These are phyloP conservation scores for Galagoides demidoff DNA, from an alignment of 2,797 vertebrate species.

Conservation along the genomic window DNA sequence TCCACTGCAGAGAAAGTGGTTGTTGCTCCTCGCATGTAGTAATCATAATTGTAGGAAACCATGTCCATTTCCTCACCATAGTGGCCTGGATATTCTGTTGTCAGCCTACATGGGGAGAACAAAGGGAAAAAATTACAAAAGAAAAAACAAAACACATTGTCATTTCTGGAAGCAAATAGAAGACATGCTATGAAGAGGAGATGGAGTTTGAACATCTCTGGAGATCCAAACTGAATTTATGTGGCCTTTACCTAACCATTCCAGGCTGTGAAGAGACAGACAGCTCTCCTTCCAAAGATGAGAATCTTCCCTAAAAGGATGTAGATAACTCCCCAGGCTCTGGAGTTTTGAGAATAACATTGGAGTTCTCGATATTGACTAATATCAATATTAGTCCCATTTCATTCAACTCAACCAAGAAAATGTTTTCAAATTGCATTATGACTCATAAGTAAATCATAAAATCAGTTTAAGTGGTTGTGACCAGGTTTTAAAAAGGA, in stretches of 20 bases:
- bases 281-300: neutral
- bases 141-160: neutral
- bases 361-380: neutral
- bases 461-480: neutral
- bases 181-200: neutral
- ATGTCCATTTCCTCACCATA: constrained; percentile 95
- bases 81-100: constrained; percentile 92
- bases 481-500: neutral
- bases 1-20: constrained; percentile 97
- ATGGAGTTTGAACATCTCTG: too few relatives aligned
- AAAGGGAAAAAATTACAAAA: constrained; percentile 24
- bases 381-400: neutral
- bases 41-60: constrained; percentile 93
- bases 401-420: neutral
- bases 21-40: constrained; percentile 96
- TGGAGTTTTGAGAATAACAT: neutral
- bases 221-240: neutral
- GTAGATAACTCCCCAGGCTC: neutral
- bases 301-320: neutral
- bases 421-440: neutral
- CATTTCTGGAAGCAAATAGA: neutral
- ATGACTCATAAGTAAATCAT: neutral
- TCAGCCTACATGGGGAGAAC: constrained; percentile 89
- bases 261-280: neutral
- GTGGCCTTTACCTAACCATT: neutral